phyloP scores from a whole-genome alignment of 2,113 vertebrate species.

The Ondatra zibethicus region DNA sequence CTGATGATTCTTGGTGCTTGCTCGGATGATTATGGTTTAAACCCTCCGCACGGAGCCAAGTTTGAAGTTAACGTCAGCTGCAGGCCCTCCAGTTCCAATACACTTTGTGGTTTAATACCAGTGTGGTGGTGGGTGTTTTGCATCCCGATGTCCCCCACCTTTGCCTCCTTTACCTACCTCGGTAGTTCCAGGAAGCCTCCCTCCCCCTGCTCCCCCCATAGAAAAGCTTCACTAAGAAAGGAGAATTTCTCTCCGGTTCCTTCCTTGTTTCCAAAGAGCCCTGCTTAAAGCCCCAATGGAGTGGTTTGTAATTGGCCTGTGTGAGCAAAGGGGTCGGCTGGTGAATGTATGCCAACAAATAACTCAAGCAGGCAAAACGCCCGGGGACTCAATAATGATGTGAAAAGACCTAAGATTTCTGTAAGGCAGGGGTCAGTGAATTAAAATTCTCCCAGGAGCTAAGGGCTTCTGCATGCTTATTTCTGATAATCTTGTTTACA shows the following conservation, averaged over 20 bases:
- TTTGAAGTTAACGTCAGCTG: not conserved
- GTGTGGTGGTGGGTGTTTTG: slow-evolving; percentile 17
- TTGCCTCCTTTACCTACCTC: not conserved
- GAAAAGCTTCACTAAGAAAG: slow-evolving; percentile 22
- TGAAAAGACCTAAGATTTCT: slow-evolving; percentile 56
- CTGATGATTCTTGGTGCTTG: too few species aligned
- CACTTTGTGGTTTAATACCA: not conserved
- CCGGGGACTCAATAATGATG: slow-evolving; percentile 66
- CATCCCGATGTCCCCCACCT: not conserved
- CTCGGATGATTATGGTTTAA: too few species aligned
- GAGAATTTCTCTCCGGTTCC: slow-evolving; percentile 17
- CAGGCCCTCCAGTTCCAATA: not conserved
- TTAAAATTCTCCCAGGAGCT: slow-evolving; percentile 68
- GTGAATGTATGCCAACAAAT: slow-evolving; percentile 54
- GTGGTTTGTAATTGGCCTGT: slow-evolving; percentile 25
- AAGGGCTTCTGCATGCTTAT: slow-evolving; percentile 59
- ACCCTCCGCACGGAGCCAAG: not conserved
- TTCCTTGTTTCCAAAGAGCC: not conserved
- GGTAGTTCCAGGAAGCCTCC: not conserved
- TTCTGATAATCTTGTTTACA: slow-evolving; percentile 74
- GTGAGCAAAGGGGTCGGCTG: not conserved
- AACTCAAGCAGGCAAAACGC: slow-evolving; percentile 14
- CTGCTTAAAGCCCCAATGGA: not conserved
- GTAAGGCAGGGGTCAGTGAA: slow-evolving; percentile 68
- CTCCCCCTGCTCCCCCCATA: not conserved